phyloP scores from a whole-genome alignment of 2,113 vertebrate species.

The Spilogale gracilis region DNA sequence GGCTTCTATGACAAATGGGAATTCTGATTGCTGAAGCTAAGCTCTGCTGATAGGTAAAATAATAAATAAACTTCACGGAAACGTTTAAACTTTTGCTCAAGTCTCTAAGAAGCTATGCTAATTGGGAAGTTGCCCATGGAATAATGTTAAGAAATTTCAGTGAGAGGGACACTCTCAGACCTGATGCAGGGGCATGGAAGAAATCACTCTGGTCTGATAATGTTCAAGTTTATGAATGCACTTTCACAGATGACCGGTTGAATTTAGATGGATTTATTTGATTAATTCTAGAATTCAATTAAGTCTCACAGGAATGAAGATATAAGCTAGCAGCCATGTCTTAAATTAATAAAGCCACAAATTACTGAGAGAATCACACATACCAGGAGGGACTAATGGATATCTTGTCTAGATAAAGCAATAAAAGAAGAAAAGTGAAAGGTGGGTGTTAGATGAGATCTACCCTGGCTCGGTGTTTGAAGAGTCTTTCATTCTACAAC shows the following conservation, averaged over 20 bases:
- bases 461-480: neutral
- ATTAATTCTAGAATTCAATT: neutral
- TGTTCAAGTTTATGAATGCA: neutral
- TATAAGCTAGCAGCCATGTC: neutral
- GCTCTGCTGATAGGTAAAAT: neutral
- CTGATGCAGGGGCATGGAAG: neutral
- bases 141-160: neutral
- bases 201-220: neutral
- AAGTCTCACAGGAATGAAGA: neutral
- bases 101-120: neutral
- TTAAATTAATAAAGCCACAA: neutral
- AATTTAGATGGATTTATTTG: neutral
- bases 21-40: neutral
- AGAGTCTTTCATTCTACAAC: neutral
- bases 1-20: neutral
- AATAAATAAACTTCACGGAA: neutral
- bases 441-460: neutral
- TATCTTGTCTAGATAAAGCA: neutral
- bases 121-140: neutral
- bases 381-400: neutral
- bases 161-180: neutral
- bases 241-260: neutral
- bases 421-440: neutral
- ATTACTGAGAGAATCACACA: neutral
- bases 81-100: slow-evolving; percentile 33